Conservation (phyloP, 1,140 invertebrate genomes). For the Sitobion miscanthi region DNA sequence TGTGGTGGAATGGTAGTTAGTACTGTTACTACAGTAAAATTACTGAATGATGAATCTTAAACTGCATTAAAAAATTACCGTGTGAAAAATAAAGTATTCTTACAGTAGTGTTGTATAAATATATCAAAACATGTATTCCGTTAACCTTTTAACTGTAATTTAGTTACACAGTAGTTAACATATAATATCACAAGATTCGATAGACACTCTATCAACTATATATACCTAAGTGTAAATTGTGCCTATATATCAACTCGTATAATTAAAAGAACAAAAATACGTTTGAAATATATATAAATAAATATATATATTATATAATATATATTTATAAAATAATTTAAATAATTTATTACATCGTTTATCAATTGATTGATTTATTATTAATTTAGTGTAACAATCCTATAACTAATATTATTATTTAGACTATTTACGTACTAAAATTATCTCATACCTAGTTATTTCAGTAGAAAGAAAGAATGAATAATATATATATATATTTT, state of each 20-base stretch:
- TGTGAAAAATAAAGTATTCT: background rate
- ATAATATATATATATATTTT: too few relatives aligned
- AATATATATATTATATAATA: too few relatives aligned
- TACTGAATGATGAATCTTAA: background rate
- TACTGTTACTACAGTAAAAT: background rate
- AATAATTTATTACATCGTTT: background rate
- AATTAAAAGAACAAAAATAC: background rate
- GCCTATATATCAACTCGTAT: background rate
- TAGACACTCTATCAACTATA: background rate
- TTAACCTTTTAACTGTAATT: conserved; percentile 39
- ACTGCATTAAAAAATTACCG: background rate
- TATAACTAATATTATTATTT: background rate
- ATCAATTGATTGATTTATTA: background rate
- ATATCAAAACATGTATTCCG: conserved; percentile 14
- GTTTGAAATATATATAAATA: background rate
- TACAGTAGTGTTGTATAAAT: background rate
- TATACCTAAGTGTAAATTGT: background rate
- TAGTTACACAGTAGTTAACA: background rate
- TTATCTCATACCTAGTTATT: background rate
- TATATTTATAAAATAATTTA: background rate
- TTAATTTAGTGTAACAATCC: background rate
- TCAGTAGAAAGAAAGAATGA: background rate
- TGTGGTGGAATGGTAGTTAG: background rate
- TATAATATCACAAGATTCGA: background rate
- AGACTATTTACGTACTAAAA: background rate